A percentile compares a stretch with the other conserved stretches of the same genome.
phyloP scores from a whole-genome alignment of 2,797 vertebrate species.

The Catamblyrhynchus diadema region DNA sequence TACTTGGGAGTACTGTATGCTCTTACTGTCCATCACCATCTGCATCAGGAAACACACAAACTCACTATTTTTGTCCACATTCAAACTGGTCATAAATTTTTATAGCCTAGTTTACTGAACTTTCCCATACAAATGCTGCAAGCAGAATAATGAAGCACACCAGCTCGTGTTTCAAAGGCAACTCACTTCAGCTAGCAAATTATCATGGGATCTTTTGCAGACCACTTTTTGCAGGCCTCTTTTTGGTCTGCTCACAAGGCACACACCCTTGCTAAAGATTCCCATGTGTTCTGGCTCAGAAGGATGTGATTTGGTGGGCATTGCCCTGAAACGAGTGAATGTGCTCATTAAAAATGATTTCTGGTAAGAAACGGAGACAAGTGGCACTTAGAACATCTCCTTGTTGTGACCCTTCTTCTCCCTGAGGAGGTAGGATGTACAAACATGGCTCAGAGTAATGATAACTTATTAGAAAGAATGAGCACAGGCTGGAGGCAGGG shows the following conservation, averaged over 20 bases:
- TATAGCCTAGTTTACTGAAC: constrained; percentile 46
- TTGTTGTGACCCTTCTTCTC: constrained; percentile 57
- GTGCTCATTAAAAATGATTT: constrained; percentile 73
- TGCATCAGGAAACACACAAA: background rate
- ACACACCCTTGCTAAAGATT: constrained; percentile 46
- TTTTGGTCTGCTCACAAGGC: constrained; percentile 44
- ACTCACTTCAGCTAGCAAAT: constrained; percentile 61
- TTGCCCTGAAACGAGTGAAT: constrained; percentile 47
- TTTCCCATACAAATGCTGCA: constrained; percentile 50
- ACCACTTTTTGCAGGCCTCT: constrained; percentile 64
- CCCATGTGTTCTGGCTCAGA: constrained; percentile 65
- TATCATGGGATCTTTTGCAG: constrained; percentile 54
- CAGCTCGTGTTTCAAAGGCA: constrained; percentile 58
- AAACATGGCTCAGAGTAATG: constrained; percentile 14
- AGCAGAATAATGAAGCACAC: constrained; percentile 42
- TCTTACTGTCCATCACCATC: background rate
- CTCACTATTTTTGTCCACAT: constrained; percentile 27
- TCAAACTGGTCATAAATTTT: constrained; percentile 42
- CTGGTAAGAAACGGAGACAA: constrained; percentile 33
- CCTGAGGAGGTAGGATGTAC: background rate
- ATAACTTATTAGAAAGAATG: constrained; percentile 2
- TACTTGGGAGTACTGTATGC: background rate
- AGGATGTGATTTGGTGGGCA: background rate
- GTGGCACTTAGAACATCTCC: constrained; percentile 27
- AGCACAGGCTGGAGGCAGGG: background rate